Evolutionary conservation across 2,113 vertebrate species (phyloP).

Genomic region (Tenrec ecaudatus): DNA sequence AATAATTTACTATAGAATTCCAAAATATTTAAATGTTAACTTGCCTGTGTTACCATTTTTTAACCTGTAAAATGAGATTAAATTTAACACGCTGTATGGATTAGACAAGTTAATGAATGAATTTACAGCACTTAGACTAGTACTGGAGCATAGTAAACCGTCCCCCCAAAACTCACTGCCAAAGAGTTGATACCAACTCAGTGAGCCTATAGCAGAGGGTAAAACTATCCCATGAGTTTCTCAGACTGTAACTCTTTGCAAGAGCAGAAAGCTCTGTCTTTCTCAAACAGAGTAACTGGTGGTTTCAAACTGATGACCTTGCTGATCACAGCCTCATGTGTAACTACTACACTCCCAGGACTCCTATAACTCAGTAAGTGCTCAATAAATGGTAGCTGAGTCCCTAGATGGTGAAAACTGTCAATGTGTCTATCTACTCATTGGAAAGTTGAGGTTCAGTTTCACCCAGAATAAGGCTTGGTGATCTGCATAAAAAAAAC

Average conservation of each 20-base stretch:
- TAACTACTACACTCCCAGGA: too few species aligned
- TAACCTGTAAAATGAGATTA: slow-evolving; percentile 15
- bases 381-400: background rate
- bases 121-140: background rate
- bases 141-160: background rate
- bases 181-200: too few species aligned
- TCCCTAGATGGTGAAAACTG: background rate
- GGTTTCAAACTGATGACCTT: too few species aligned
- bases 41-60: background rate
- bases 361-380: background rate
- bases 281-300: too few species aligned
- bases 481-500: background rate
- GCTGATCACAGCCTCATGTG: too few species aligned
- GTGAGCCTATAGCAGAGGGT: too few species aligned
- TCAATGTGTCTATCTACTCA: background rate
- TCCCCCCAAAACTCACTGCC: too few species aligned
- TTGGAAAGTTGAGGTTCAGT: background rate
- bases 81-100: background rate
- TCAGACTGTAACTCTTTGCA: too few species aligned
- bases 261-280: too few species aligned
- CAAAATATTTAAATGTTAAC: background rate
- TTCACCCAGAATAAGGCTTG: background rate
- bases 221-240: too few species aligned
- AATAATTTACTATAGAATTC: slow-evolving; percentile 18
- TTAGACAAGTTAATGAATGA: slow-evolving; percentile 22